Evolutionary conservation across 2,797 vertebrate species (phyloP).

Genomic region (Cygnus olor): DNA sequence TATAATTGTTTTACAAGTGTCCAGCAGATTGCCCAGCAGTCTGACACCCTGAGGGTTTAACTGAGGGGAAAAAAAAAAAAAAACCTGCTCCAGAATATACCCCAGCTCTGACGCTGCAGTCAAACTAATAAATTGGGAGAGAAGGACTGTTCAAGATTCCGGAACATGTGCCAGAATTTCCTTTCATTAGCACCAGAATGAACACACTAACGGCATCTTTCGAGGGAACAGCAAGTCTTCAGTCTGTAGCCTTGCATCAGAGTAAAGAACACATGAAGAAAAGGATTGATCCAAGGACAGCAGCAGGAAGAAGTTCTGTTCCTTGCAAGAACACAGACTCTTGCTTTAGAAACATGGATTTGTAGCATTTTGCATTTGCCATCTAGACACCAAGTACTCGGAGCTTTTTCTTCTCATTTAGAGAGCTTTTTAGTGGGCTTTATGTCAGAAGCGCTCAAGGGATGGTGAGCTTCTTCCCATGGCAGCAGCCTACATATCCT

Average conservation of each 20-base stretch:
- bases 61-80: neutral
- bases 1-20: neutral
- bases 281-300: neutral
- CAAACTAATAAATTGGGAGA: neutral
- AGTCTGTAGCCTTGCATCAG: neutral
- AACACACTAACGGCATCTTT: neutral
- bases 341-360: neutral
- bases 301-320: slow-evolving; percentile 4
- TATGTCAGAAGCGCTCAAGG: slow-evolving; percentile 36
- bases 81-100: accelerated
- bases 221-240: neutral
- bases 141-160: neutral
- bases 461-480: slow-evolving; percentile 41
- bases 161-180: neutral
- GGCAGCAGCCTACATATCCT: slow-evolving; percentile 55
- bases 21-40: neutral
- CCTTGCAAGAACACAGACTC: neutral
- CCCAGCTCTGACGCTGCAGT: neutral
- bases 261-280: accelerated
- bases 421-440: slow-evolving; percentile 34
- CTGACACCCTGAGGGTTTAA: neutral
- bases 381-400: neutral
- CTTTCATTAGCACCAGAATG: neutral
- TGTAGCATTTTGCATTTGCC: slow-evolving; percentile 18
- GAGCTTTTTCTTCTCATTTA: slow-evolving; percentile 11